These are phyloP conservation scores for Porites lutea DNA, from an alignment of 64 coral and sea anemone genomes.

Conservation along the genomic window DNA sequence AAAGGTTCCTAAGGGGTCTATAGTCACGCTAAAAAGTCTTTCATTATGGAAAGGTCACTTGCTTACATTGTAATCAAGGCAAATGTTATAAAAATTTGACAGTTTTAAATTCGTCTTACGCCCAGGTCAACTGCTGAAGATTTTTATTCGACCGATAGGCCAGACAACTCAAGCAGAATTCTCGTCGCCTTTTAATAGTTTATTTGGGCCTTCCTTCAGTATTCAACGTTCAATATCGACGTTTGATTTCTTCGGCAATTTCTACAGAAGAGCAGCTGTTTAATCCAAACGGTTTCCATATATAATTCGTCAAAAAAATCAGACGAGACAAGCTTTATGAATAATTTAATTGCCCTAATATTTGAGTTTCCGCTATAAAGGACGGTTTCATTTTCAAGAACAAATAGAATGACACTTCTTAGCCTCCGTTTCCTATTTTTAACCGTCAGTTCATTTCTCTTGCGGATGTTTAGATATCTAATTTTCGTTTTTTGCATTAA, in stretches of 20 bases:
- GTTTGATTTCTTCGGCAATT: neutral
- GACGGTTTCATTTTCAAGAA: slow-evolving; percentile 26
- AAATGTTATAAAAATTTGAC: too few species aligned
- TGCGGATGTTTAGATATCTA: neutral
- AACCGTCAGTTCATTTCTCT: neutral
- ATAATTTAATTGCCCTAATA: slow-evolving; percentile 23
- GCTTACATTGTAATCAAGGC: too few species aligned
- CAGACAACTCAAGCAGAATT: too few species aligned
- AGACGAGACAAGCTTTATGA: slow-evolving; percentile 24
- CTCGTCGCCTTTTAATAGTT: too few species aligned
- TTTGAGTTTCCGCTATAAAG: neutral
- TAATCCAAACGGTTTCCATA: neutral
- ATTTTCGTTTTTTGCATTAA: neutral
- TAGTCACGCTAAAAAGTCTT: too few species aligned
- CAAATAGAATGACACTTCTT: neutral
- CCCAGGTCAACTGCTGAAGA: too few species aligned
- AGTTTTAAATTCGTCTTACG: too few species aligned
- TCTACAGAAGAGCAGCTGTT: neutral
- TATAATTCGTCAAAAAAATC: neutral
- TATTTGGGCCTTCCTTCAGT: too few species aligned
- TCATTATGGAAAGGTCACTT: too few species aligned
- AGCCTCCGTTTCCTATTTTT: neutral
- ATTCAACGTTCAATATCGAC: too few species aligned
- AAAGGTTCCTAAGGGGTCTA: too few species aligned
- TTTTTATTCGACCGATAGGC: too few species aligned